These are phyloP conservation scores for Acromyrmex heyeri DNA, from an alignment of 1,140 invertebrate species.

Conservation along the genomic window DNA sequence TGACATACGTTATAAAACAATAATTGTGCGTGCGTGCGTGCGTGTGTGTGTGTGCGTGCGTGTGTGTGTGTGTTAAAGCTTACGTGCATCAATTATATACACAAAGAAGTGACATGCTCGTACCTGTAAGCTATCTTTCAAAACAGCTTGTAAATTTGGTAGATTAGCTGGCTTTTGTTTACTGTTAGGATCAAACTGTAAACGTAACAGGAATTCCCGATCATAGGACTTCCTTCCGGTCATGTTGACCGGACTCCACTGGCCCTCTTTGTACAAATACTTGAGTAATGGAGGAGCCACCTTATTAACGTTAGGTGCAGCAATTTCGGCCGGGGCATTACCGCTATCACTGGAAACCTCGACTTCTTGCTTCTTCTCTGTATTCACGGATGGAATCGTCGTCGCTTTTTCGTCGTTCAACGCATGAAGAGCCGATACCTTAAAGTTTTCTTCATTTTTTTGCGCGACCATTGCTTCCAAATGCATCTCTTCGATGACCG, in stretches of 20 bases:
- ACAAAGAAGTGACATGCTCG: not conserved
- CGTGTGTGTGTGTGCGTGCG: no score
- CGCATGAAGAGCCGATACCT: conserved; percentile 78
- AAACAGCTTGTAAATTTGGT: conserved; percentile 88
- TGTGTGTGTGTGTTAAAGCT: no score
- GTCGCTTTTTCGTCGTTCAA: conserved; percentile 61
- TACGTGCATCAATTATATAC: not conserved
- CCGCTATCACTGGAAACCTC: conserved; percentile 53
- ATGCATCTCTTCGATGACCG: conserved; percentile 74
- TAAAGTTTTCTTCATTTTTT: conserved; percentile 86
- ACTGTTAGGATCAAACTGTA: conserved; percentile 91
- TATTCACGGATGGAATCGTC: conserved; percentile 48
- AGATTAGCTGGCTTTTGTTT: conserved; percentile 91
- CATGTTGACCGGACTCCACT: conserved; percentile 95
- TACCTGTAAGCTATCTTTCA: conserved; percentile 86
- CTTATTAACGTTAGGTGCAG: conserved; percentile 25
- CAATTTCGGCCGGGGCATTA: not conserved
- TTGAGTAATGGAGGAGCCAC: conserved; percentile 70
- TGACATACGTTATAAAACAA: not conserved
- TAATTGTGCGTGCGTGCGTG: no score
- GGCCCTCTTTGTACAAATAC: conserved; percentile 89
- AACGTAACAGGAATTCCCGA: conserved; percentile 91
- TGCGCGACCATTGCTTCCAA: conserved; percentile 84
- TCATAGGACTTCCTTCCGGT: conserved; percentile 94
- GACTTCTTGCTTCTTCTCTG: conserved; percentile 75